Conservation (phyloP, 2,797 vertebrate species). For the Carcharodon carcharias region DNA sequence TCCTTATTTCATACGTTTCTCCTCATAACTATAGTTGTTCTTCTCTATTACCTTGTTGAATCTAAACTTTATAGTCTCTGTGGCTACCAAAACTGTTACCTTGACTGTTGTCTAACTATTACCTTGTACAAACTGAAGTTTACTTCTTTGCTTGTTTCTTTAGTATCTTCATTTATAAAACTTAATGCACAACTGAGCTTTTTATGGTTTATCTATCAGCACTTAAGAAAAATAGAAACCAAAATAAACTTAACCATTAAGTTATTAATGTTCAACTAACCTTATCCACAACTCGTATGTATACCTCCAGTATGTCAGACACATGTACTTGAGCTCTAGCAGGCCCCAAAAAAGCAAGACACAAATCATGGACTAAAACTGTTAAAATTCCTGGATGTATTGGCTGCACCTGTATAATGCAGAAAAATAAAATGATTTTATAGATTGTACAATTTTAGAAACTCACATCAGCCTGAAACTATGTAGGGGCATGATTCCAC, state of each 20-base stretch:
- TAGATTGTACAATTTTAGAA: not conserved
- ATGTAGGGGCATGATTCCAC: not conserved
- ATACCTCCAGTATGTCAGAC: constrained; percentile 83
- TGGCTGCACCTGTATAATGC: constrained; percentile 67
- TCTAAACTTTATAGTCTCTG: not conserved
- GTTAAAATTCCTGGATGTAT: constrained; percentile 62
- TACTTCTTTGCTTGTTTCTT: not conserved
- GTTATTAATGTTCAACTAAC: constrained; percentile 54
- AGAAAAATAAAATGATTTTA: not conserved
- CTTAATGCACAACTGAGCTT: not conserved
- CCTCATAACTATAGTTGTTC: not conserved
- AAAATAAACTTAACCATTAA: not conserved
- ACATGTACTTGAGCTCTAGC: constrained; percentile 70
- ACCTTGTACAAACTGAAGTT: not conserved
- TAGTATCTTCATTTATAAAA: not conserved
- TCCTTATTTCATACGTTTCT: not conserved
- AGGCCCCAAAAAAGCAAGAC: constrained; percentile 64
- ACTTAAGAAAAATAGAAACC: not conserved
- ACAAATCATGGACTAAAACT: constrained; percentile 81
- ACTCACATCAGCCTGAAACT: not conserved
- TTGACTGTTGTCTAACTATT: not conserved
- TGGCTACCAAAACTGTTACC: not conserved
- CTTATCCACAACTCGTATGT: constrained; percentile 90
- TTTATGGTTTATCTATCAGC: not conserved
- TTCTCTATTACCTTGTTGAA: not conserved